Percentiles rank a stretch among this genome's conserved stretches.
phyloP scores from a whole-genome alignment of 2,797 vertebrate genomes.

The Enteromius anoplus region DNA sequence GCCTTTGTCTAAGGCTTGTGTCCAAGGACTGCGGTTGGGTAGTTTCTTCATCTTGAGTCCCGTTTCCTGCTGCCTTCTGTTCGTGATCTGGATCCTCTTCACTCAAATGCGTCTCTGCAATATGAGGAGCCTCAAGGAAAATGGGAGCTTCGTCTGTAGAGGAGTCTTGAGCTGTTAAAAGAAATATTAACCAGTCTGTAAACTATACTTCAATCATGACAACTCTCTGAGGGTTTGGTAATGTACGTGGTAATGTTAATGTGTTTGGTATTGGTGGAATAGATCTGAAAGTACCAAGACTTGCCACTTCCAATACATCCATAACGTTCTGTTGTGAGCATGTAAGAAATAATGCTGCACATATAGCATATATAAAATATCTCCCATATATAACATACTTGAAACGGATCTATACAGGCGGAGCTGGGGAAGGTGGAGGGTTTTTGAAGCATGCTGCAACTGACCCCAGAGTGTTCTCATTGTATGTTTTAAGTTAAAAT shows the following conservation, averaged over 20 bases:
- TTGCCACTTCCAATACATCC: too few relatives aligned
- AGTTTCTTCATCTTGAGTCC: slow-evolving; percentile 33
- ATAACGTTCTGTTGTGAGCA: too few relatives aligned
- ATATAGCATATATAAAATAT: too few relatives aligned
- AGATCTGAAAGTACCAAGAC: background rate
- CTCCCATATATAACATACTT: too few relatives aligned
- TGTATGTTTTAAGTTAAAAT: background rate
- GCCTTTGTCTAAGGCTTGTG: slow-evolving; percentile 73
- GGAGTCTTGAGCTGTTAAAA: background rate
- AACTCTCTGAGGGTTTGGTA: background rate
- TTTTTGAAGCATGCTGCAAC: too few relatives aligned
- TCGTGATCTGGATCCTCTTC: slow-evolving; percentile 35
- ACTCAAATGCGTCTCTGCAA: slow-evolving; percentile 38
- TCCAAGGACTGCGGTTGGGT: slow-evolving; percentile 55
- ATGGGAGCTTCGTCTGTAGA: slow-evolving; percentile 57
- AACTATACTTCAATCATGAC: background rate
- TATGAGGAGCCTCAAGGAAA: slow-evolving; percentile 50
- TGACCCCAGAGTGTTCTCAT: background rate
- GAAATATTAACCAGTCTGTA: background rate
- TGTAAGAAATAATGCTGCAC: too few relatives aligned
- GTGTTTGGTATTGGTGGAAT: background rate
- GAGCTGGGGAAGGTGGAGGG: too few relatives aligned
- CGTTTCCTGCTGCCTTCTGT: slow-evolving; percentile 13
- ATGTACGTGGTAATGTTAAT: background rate
- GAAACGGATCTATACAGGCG: too few relatives aligned